A percentile compares a stretch with the other conserved stretches of the same genome.
phyloP scores from a whole-genome alignment of 2,113 vertebrate species.

The Jaculus jaculus region DNA sequence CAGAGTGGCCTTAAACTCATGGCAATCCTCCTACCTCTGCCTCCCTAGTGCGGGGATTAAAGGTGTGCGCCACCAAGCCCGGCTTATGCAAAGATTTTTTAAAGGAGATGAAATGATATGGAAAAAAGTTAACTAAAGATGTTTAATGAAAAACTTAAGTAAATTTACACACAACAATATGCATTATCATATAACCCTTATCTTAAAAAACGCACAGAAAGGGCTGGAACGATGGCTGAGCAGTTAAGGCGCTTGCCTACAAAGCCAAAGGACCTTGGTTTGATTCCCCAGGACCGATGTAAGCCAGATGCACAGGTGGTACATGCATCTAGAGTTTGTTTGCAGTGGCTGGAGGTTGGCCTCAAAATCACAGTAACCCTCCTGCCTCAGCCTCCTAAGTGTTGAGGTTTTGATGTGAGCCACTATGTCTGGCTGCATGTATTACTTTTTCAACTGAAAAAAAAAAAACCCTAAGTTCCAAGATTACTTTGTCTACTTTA shows the following conservation, averaged over 20 bases:
- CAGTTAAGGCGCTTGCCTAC: too few species aligned
- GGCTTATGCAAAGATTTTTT: too few species aligned
- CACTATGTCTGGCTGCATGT: neutral
- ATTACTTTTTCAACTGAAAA: neutral
- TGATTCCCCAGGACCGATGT: too few species aligned
- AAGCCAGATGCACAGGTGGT: too few species aligned
- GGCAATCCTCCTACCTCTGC: too few species aligned
- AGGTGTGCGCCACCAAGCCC: too few species aligned
- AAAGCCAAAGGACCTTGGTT: too few species aligned
- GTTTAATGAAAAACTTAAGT: neutral
- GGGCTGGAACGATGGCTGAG: too few species aligned
- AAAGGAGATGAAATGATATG: neutral
- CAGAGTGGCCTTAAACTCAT: too few species aligned
- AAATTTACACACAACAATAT: neutral
- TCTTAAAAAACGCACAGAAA: conserved; percentile 23
- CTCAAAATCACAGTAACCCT: neutral
- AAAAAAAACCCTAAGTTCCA: neutral
- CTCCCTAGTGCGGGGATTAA: too few species aligned
- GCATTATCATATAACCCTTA: neutral
- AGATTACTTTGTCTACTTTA: neutral
- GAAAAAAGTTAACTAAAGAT: conserved; percentile 20
- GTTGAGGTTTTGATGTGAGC: neutral
- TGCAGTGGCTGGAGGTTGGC: too few species aligned
- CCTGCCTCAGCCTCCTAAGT: neutral
- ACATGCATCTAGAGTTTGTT: too few species aligned